A percentile compares a stretch with the other conserved stretches of the same genome.
Conservation (phyloP, 53 echinoderm and acorn worm species). For the Echinometra lucunter region DNA sequence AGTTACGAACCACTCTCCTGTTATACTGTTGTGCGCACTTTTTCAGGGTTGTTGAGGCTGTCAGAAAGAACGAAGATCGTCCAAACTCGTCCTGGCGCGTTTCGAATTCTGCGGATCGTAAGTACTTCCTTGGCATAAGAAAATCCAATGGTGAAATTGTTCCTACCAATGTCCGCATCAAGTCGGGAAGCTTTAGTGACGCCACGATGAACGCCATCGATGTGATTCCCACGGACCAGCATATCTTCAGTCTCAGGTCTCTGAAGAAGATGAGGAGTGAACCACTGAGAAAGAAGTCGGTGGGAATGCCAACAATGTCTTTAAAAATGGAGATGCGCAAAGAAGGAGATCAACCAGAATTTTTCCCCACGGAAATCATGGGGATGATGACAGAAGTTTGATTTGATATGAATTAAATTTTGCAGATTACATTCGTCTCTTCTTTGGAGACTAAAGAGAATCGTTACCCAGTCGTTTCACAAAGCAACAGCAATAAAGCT, state of each 20-base stretch:
- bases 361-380: not conserved
- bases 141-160: constrained; percentile 58
- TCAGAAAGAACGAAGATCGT: not conserved
- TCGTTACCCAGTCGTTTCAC: too few relatives aligned
- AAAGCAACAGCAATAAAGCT: too few relatives aligned
- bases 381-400: not conserved
- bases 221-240: constrained; percentile 42
- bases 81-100: not conserved
- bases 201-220: not conserved
- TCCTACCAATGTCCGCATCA: constrained; percentile 48
- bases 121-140: constrained; percentile 60
- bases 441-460: too few relatives aligned
- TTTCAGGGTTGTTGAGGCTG: not conserved
- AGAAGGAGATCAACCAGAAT: not conserved
- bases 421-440: too few relatives aligned
- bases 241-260: constrained; percentile 52
- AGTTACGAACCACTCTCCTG: not conserved
- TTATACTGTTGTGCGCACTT: not conserved
- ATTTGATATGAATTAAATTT: too few relatives aligned
- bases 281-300: constrained; percentile 28
- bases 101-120: not conserved
- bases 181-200: constrained; percentile 28
- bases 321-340: constrained; percentile 15
- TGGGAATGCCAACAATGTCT: constrained; percentile 34
- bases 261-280: constrained; percentile 58